phyloP scores from a whole-genome alignment of 2,888 invertebrate species.

The Anthophora plumipes region DNA sequence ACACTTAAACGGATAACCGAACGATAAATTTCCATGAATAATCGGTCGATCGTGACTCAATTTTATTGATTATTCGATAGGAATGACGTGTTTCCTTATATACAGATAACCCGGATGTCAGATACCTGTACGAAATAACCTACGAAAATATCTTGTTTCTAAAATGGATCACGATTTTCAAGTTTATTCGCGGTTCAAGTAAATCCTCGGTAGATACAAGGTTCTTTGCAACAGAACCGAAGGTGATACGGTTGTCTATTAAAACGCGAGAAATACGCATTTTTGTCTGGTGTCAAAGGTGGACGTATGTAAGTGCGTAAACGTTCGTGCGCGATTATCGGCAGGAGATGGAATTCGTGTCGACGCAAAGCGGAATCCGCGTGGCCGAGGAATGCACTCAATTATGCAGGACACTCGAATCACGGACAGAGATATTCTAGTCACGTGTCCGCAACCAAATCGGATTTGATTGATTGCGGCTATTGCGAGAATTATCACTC shows the following conservation, averaged over 20 bases:
- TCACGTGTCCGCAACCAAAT: conserved; percentile 55
- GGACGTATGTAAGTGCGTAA: conserved; percentile 14
- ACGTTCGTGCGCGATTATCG: conserved; percentile 30
- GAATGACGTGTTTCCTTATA: not conserved
- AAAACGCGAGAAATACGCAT: not conserved
- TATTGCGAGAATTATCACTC: conserved; percentile 54
- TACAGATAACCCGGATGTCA: not conserved
- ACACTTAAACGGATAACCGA: conserved; percentile 12
- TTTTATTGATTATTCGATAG: conserved; percentile 20
- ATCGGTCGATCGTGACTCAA: conserved; percentile 9
- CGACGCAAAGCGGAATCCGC: conserved; percentile 55
- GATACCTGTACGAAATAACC: not conserved
- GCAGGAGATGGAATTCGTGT: conserved; percentile 41
- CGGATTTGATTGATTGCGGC: conserved; percentile 53
- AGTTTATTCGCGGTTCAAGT: not conserved
- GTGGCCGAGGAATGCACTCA: conserved; percentile 53
- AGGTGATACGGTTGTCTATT: not conserved
- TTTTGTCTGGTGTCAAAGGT: not conserved
- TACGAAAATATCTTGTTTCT: not conserved
- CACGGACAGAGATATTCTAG: conserved; percentile 52
- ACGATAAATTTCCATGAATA: conserved; percentile 9
- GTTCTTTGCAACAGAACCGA: not conserved
- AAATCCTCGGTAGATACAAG: not conserved
- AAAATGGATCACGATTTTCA: not conserved
- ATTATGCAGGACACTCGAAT: conserved; percentile 54